These are phyloP conservation scores for Percina caprodes DNA, from an alignment of 2,113 vertebrate genomes.

Conservation along the genomic window DNA sequence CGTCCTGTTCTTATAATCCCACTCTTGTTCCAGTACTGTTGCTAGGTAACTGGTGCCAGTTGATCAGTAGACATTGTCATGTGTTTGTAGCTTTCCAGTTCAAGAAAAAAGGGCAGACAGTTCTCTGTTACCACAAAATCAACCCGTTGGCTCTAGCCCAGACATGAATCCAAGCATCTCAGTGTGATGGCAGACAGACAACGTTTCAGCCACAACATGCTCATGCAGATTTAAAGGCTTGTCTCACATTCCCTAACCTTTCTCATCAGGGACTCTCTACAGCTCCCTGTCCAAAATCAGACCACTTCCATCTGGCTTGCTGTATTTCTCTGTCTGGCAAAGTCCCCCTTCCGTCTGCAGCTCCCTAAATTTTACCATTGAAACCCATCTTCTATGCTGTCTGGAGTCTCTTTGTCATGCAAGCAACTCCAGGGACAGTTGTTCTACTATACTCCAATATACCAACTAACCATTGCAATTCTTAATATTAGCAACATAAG, in stretches of 20 bases:
- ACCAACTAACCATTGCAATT: not conserved
- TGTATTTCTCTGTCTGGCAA: constrained; percentile 6
- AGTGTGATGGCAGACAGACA: not conserved
- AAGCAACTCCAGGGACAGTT: not conserved
- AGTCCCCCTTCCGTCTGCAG: not conserved
- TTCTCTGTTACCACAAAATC: constrained; percentile 2
- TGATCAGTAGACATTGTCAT: constrained; percentile 30
- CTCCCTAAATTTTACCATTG: not conserved
- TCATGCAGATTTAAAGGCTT: constrained; percentile 22
- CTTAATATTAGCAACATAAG: not conserved
- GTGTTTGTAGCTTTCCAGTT: constrained; percentile 30
- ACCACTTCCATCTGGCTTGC: constrained; percentile 28
- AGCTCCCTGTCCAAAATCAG: constrained; percentile 3
- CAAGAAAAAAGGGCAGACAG: constrained; percentile 30
- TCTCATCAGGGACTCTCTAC: not conserved
- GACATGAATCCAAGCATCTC: constrained; percentile 9
- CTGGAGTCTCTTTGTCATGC: not conserved
- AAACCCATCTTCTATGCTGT: not conserved
- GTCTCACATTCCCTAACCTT: constrained; percentile 1
- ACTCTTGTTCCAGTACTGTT: constrained; percentile 45
- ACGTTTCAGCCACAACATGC: constrained; percentile 21
- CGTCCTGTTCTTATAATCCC: constrained; percentile 41
- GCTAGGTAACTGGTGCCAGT: constrained; percentile 50
- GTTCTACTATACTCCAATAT: not conserved
- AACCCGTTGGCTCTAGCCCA: not conserved